These are phyloP conservation scores for Montipora foliosa DNA, from an alignment of 64 coral and sea anemone genomes.

Conservation along the genomic window DNA sequence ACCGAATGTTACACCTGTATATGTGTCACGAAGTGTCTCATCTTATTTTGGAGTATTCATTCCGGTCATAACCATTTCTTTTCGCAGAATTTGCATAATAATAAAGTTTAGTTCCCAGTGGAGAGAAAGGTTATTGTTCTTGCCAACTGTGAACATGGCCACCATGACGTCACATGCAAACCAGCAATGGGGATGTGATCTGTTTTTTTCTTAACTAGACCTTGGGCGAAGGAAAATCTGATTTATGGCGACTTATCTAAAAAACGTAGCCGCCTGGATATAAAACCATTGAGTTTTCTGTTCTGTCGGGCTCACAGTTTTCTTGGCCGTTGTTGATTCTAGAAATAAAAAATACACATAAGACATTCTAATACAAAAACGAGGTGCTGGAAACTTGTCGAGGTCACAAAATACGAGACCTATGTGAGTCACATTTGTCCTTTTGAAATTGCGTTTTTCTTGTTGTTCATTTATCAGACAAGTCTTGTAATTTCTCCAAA, in stretches of 20 bases:
- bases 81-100: too few relatives aligned
- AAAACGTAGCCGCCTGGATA: background rate
- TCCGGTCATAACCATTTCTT: too few relatives aligned
- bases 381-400: background rate
- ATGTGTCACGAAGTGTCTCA: too few relatives aligned
- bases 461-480: background rate
- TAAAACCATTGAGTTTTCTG: background rate
- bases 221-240: background rate
- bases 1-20: too few relatives aligned
- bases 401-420: background rate
- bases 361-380: slow-evolving; percentile 10
- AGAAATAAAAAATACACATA: background rate
- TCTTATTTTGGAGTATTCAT: too few relatives aligned
- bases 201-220: background rate
- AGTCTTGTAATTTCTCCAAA: slow-evolving; percentile 47
- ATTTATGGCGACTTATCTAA: too few relatives aligned
- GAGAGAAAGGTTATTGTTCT: too few relatives aligned
- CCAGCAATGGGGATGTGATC: background rate
- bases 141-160: too few relatives aligned
- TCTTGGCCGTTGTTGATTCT: background rate
- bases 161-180: too few relatives aligned
- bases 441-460: background rate
- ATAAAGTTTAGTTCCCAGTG: too few relatives aligned
- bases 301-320: background rate
- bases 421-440: background rate